Evolutionary conservation across 2,888 invertebrate species (phyloP), one percentile per base, ranked within the genome.

Genomic region (Cremastinae sp.): DNA sequence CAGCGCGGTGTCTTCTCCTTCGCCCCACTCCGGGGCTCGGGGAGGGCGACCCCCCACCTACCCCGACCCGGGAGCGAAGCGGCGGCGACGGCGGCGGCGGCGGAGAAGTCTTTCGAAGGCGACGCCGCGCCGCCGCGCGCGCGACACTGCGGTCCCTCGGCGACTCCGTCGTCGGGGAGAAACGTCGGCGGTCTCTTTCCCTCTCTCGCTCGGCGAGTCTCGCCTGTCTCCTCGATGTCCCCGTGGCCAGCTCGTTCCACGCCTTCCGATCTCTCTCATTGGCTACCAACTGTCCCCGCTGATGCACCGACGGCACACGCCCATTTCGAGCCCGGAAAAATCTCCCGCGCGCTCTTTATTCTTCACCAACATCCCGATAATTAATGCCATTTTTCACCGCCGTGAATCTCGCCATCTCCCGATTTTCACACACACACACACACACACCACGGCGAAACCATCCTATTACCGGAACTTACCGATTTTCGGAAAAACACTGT

Each of bases 111-210:
- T 58, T 68, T 58, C 69, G 51, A 54, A 59, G 76, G 74, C 79
- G 78, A 77, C 81, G 78, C 66, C 58, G 78, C 70, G 82, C 73
- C 83, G 84, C 83, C 80, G 82, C 77, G 86, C 58, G 78, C 70
- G 82, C 73, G 83, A 84, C 83, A 80, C 81, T 78, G 86, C 80
- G 84, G 75, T 54, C 73, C 64, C 82, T 79, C 78, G 72, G 65
- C 64, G 76, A 70, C 76, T 74, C 77, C 74, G 74, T 56, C 78
- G 78, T 69, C 68, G 74, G 59, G 68, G 78, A 76, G 73, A 76
- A 28, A 3, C 28, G 61, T 72, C 51, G 49, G 61, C 53, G 41
- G 10, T 62, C 61, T 70, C 54, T 54, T 45, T 71, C 18, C 9
- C 28, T 22, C 34, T 28, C 49, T 59, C 69, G 14, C 58, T 58